Evolutionary conservation across 23 tunicate species (phyloP), one percentile per base, ranked within the genome.

Genomic region (Oikopleura vanhoeffeni): DNA sequence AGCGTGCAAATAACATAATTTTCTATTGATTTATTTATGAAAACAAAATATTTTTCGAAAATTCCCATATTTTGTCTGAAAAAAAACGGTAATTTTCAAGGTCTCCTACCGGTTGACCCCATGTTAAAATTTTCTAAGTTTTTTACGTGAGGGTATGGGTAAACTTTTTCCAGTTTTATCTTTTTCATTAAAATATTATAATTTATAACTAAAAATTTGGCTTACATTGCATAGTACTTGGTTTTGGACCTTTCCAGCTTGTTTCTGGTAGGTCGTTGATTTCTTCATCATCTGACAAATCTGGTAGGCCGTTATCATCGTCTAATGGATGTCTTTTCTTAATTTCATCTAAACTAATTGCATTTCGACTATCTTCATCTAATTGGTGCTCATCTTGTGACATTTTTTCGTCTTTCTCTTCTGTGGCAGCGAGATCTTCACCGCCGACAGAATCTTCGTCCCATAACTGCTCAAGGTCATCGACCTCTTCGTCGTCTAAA

Each of bases 201-300:
- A n/a, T n/a, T n/a, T n/a, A n/a, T n/a, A n/a, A n/a, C n/a, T n/a
- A n/a, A n/a, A n/a, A n/a, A n/a, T n/a, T n/a, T n/a, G n/a, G n/a
- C n/a, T n/a, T n/a, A n/a, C n/a, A 49, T 24, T 95, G 99, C 99
- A 90, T 88, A 27, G 57, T 40, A 1, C 83, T 76, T 24, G 87
- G 87, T 32, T 39, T 40, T 28, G 33, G 33, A 71, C 79, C 79
- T 18, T 71, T 30, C 3, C 30, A 71, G 34, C 34, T 38, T 71
- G 79, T 2, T 13, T 30, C 79, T 13, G 18, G 18, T 24, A 24
- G 18, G 32, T 71, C 79, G 18, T 8, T 18, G 8, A 8, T 18
- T 28, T 3, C 79, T 3, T 71, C 79, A 2, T 18, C 27, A 32
- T 71, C 79, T 2, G 27, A 18, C 35, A 13, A 2, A 2, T 33